These are phyloP conservation scores for Ascaphus truei DNA, from an alignment of 2,113 vertebrate species.

Conservation along the genomic window DNA sequence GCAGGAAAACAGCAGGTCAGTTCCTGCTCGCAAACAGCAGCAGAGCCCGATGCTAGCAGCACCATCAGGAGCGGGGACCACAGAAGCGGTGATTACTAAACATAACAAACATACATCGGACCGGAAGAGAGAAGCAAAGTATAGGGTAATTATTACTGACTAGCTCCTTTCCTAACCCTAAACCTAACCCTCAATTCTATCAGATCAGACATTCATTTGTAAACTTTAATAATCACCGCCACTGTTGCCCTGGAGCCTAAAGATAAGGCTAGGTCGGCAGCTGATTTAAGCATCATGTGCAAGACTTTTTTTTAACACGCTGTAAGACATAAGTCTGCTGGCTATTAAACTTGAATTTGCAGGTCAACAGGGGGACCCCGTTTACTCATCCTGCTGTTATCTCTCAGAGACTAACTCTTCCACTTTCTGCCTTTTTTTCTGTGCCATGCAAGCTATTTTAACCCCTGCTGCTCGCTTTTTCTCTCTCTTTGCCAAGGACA, in stretches of 20 bases:
- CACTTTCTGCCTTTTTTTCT: background rate
- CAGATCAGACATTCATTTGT: slow-evolving; percentile 9
- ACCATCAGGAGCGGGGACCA: slow-evolving; percentile 26
- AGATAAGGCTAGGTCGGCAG: background rate
- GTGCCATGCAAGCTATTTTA: background rate
- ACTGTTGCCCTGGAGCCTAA: slow-evolving; percentile 18
- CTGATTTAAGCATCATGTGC: background rate
- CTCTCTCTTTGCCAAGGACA: background rate
- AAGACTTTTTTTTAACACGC: background rate
- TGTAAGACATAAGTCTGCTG: background rate
- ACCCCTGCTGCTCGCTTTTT: background rate
- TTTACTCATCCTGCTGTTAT: no score
- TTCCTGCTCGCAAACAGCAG: slow-evolving; percentile 14
- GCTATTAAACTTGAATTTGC: background rate
- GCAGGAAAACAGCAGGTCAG: slow-evolving; percentile 22
- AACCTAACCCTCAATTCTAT: slow-evolving; percentile 23
- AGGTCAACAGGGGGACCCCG: no score
- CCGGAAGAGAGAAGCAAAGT: slow-evolving; percentile 25
- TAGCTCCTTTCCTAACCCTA: slow-evolving; percentile 19
- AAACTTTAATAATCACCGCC: slow-evolving; percentile 23
- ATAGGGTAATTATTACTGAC: slow-evolving; percentile 25
- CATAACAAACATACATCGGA: slow-evolving; percentile 25
- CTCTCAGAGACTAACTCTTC: slow-evolving; percentile 4
- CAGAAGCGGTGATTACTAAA: slow-evolving; percentile 36
- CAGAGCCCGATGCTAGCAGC: slow-evolving; percentile 22